These are phyloP conservation scores for Bubo bubo DNA, from an alignment of 2,113 vertebrate genomes.

Conservation along the genomic window DNA sequence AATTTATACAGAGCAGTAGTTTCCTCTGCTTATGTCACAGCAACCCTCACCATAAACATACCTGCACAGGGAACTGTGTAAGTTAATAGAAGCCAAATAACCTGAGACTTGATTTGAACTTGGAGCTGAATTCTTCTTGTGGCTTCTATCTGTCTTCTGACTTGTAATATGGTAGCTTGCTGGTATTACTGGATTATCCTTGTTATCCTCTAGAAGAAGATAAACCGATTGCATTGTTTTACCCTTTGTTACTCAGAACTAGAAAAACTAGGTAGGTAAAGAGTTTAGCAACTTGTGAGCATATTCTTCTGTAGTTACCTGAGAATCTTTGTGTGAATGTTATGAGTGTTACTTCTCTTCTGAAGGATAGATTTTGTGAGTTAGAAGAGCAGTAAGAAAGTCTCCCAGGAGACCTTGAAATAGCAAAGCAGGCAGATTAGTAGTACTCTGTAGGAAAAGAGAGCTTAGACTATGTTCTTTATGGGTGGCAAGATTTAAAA, in stretches of 20 bases:
- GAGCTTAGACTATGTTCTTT: background rate
- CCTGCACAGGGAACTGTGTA: background rate
- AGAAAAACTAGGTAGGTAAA: background rate
- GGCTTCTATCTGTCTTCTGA: background rate
- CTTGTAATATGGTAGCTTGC: background rate
- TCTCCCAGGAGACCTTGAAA: background rate
- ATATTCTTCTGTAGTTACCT: background rate
- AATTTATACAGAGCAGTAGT: background rate
- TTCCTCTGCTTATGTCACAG: background rate
- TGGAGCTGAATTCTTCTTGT: background rate
- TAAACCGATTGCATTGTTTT: constrained; percentile 8
- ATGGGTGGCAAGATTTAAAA: background rate
- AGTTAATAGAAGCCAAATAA: background rate
- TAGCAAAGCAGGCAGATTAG: background rate
- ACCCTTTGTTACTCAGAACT: background rate
- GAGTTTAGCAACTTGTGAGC: background rate
- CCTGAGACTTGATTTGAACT: background rate
- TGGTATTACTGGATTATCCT: constrained; percentile 9
- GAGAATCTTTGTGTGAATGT: background rate
- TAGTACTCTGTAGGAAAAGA: background rate
- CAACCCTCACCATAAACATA: background rate
- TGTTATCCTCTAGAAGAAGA: background rate
- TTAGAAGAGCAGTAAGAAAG: background rate
- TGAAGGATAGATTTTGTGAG: background rate
- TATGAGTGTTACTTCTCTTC: background rate